A percentile compares a stretch with the other conserved stretches of the same genome.
phyloP scores from a whole-genome alignment of 2,888 invertebrate species.

The Pinctada fucata region DNA sequence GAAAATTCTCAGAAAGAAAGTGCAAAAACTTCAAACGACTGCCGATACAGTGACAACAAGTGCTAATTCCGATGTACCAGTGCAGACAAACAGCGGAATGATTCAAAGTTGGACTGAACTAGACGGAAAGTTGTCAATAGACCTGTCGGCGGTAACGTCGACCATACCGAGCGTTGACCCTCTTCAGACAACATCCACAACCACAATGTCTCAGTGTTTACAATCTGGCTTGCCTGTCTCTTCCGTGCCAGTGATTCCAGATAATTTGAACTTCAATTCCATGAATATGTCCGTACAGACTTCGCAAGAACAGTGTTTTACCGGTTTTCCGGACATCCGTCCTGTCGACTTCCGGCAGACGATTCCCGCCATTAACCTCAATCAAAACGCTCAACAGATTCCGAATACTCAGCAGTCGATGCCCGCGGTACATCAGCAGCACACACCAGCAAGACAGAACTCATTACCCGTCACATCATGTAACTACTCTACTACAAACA shows the following conservation, averaged over 20 bases:
- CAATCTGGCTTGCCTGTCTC: not conserved
- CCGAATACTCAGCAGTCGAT: not conserved
- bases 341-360: conserved; percentile 34
- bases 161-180: not conserved
- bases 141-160: not conserved
- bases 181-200: not conserved
- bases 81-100: conserved; percentile 12
- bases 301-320: conserved; percentile 90
- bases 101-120: not conserved
- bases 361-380: conserved; percentile 17
- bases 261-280: conserved; percentile 5
- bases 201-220: conserved; percentile 9
- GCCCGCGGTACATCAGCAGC: conserved; percentile 8
- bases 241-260: not conserved
- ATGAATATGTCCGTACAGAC: conserved; percentile 82
- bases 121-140: not conserved
- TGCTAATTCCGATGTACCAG: not conserved
- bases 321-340: conserved; percentile 42
- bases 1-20: conserved; percentile 52
- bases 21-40: conserved; percentile 22
- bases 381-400: conserved; percentile 10
- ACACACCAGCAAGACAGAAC: conserved; percentile 30
- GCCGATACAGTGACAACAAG: conserved; percentile 13
- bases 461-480: conserved; percentile 35
- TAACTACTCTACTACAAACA: conserved; percentile 16